A percentile compares a stretch with the other conserved stretches of the same genome.
These are phyloP conservation scores for Drosophila tani DNA, from an alignment of 1,140 invertebrate genomes.

Conservation along the genomic window DNA sequence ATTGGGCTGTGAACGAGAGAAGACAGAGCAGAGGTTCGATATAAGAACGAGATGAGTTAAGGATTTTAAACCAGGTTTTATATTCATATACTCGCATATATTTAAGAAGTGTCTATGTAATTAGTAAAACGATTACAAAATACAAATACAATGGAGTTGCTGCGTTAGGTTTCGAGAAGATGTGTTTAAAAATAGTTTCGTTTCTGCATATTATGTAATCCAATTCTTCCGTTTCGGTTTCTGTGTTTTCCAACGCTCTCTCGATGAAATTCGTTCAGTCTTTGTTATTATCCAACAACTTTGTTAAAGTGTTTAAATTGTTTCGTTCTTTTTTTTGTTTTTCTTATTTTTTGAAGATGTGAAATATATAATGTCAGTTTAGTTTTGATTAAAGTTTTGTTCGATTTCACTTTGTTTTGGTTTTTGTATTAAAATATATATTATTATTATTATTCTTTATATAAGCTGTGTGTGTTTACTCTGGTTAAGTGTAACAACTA, in stretches of 20 bases:
- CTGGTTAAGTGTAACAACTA: conserved; percentile 51
- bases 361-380: conserved; percentile 34
- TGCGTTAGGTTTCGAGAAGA: conserved; percentile 60
- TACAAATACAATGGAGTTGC: conserved; percentile 58
- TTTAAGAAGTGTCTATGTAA: conserved; percentile 57
- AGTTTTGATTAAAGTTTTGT: conserved; percentile 41
- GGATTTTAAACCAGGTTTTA: conserved; percentile 32
- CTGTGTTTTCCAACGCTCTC: conserved; percentile 38
- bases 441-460: conserved; percentile 42
- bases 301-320: conserved; percentile 57
- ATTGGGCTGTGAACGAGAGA: conserved; percentile 26
- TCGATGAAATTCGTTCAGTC: conserved; percentile 74
- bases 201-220: conserved; percentile 15
- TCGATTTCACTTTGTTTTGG: conserved; percentile 32
- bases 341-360: conserved; percentile 1
- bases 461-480: conserved; percentile 16
- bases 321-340: conserved; percentile 8
- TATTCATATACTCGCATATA: conserved; percentile 37
- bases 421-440: conserved; percentile 64
- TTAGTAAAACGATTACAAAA: conserved; percentile 67
- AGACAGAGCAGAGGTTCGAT: conserved; percentile 1
- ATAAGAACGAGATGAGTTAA: conserved; percentile 17
- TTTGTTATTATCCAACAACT: conserved; percentile 78
- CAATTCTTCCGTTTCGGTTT: background rate
- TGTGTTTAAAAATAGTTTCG: conserved; percentile 50